Base-by-base conservation (phyloP, 2,888 invertebrate genomes). In the Thereva nobilitata region DNA sequence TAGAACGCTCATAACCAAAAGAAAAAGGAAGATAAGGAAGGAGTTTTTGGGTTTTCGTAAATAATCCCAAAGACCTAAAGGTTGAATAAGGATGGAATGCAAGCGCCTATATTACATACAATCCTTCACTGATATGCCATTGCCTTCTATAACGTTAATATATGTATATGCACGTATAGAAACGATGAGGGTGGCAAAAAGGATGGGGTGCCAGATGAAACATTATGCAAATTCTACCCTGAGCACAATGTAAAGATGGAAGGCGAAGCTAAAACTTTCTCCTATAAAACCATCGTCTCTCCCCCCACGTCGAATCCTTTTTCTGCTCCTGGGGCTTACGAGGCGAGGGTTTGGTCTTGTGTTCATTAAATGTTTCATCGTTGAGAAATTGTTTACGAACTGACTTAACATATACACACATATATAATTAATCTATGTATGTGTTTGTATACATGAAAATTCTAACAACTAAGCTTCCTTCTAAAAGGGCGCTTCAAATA, bases 321-420 rank as follows among this genome's bases (percentile, higher is more conserved):
- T 37, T 12, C 47, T 41, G 50, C 3, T 49, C 23, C 23, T 23
- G 23, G 40, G 23, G 9, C 35, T 64, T 41, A n/a, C 37, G 53
- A 37, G 47, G 53, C 37, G 47, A 37, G 40, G 42, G 45, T 44
- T 59, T 49, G 59, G 54, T 61, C 38, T 61, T 53, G 34, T 69
- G 69, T 67, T 69, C 67, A 69, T 69, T 67, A 69, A 69, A 69
- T 64, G 61, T 66, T 69, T 64, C 65, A 69, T 67, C 64, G 64
- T 67, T 49, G 57, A 59, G 57, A 69, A 66, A 67, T 69, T 69
- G 66, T 69, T 69, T 64, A 53, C 54, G 49, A 40, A 45, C 37
- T 12, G 57, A 52, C 40, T 37, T 38, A 44, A 49, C 35, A 38
- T 34, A 49, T 44, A 42, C 41, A 9, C 35, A 37, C 37, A 12